A percentile compares a stretch with the other conserved stretches of the same genome.
Evolutionary conservation across 2,113 vertebrate genomes (phyloP).

Genomic region (Neodontobutis hainanensis): DNA sequence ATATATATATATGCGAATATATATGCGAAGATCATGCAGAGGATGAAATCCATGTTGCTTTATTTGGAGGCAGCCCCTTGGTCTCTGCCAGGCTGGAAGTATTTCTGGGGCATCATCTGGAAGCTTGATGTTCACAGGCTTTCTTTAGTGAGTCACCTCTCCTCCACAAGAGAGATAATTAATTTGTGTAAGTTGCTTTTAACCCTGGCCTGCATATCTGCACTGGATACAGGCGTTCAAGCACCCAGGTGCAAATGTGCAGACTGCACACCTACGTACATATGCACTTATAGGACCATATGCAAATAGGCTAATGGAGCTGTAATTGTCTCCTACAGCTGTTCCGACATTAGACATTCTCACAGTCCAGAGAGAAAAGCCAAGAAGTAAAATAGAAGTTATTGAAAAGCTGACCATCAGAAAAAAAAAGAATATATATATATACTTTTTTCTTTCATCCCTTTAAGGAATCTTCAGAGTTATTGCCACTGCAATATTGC

Average conservation of each 20-base stretch:
- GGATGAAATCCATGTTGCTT: slow-evolving; percentile 48
- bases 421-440: slow-evolving; percentile 41
- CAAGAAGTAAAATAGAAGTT: slow-evolving; percentile 19
- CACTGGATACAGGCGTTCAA: slow-evolving; percentile 21
- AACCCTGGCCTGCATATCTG: slow-evolving; percentile 56
- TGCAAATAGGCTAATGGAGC: slow-evolving; percentile 24
- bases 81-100: slow-evolving; percentile 33
- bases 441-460: slow-evolving; percentile 40
- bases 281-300: slow-evolving; percentile 12
- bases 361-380: slow-evolving; percentile 4
- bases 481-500: slow-evolving; percentile 66
- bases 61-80: slow-evolving; percentile 30
- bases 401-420: slow-evolving; percentile 47
- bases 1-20: background rate
- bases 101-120: slow-evolving; percentile 44
- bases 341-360: background rate
- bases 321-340: slow-evolving; percentile 26
- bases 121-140: slow-evolving; percentile 43
- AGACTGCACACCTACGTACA: slow-evolving; percentile 12
- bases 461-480: slow-evolving; percentile 61
- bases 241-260: slow-evolving; percentile 38
- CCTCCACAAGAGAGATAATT: slow-evolving; percentile 63
- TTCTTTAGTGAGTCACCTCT: slow-evolving; percentile 53
- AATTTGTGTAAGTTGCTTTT: slow-evolving; percentile 70
- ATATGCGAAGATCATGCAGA: slow-evolving; percentile 45